A percentile compares a stretch with the other conserved stretches of the same genome.
phyloP scores from a whole-genome alignment of 2,113 vertebrate species.

The Psittacus erithacus region DNA sequence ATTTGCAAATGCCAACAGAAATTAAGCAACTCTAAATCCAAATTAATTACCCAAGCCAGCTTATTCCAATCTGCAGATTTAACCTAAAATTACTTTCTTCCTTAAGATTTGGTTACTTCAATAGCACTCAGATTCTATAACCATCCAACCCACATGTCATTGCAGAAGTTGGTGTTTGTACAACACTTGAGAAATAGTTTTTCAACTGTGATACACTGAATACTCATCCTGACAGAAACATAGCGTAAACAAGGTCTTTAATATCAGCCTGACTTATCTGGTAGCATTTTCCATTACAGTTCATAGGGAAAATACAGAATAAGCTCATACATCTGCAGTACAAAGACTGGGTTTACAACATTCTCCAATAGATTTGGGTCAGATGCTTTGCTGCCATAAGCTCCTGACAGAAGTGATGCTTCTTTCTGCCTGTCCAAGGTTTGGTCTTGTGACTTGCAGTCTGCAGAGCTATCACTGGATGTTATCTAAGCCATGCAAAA shows the following conservation, averaged over 20 bases:
- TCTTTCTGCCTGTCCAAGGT: neutral
- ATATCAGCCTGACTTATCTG: neutral
- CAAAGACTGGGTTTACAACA: neutral
- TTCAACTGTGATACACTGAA: neutral
- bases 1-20: conserved; percentile 25
- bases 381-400: neutral
- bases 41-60: conserved; percentile 15
- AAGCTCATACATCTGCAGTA: neutral
- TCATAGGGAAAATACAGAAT: neutral
- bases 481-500: neutral
- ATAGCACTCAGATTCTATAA: neutral
- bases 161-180: neutral
- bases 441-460: neutral
- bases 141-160: neutral
- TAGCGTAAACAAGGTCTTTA: neutral
- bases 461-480: neutral
- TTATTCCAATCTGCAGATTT: neutral
- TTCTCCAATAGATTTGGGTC: neutral
- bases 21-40: conserved; percentile 43
- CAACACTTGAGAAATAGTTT: neutral
- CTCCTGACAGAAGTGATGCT: neutral
- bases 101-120: neutral
- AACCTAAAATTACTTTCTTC: neutral
- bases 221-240: neutral
- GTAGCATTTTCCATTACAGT: neutral